These are phyloP conservation scores for Oikopleura vanhoeffeni DNA, from an alignment of 23 tunicate species.

Conservation along the genomic window DNA sequence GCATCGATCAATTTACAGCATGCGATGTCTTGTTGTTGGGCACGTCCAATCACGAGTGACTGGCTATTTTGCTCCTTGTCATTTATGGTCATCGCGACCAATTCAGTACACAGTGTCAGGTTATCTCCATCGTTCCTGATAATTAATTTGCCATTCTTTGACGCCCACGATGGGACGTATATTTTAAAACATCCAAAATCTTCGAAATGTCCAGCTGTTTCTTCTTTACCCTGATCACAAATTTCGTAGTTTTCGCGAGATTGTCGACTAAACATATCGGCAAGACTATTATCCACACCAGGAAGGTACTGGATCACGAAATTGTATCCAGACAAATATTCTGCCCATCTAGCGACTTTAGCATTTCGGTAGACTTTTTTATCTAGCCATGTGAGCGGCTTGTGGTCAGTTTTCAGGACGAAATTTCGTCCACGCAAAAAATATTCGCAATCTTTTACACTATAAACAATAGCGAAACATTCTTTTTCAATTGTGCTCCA, in stretches of 20 bases:
- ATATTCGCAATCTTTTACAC: background rate
- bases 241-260: background rate
- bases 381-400: background rate
- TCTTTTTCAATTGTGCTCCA: background rate
- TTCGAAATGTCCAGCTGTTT: background rate
- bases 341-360: background rate
- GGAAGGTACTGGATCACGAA: background rate
- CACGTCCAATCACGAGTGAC: background rate
- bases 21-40: background rate
- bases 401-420: background rate
- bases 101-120: no score
- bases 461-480: background rate
- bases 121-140: no score
- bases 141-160: background rate
- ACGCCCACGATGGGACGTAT: background rate
- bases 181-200: background rate
- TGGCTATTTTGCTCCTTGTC: background rate
- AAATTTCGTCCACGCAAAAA: background rate
- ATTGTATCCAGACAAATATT: background rate
- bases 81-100: background rate
- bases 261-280: background rate
- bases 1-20: background rate
- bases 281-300: background rate
- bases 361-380: background rate
- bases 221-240: background rate